Evolutionary conservation across 2,888 invertebrate genomes (phyloP).

Genomic region (Lasioglossum lativentre): DNA sequence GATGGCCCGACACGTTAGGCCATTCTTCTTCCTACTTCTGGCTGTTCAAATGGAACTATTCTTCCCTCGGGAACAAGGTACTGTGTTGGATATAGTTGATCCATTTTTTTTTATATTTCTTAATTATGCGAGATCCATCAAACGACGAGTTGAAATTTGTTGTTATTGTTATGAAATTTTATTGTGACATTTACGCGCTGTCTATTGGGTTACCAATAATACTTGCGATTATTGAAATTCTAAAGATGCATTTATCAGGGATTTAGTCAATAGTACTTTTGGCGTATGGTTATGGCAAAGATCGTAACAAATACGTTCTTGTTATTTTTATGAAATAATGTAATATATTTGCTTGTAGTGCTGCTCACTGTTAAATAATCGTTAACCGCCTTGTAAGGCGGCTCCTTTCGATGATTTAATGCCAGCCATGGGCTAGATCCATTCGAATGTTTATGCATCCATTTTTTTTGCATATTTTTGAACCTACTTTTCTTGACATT

Average conservation of each 20-base stretch:
- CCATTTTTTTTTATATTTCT: background rate
- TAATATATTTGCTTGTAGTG: background rate
- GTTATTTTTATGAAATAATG: background rate
- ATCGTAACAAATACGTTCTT: background rate
- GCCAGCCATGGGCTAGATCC: background rate
- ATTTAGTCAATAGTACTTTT: background rate
- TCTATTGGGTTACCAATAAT: background rate
- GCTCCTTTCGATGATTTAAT: background rate
- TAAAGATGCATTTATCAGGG: background rate
- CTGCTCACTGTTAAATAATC: background rate
- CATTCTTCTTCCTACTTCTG: slow-evolving; percentile 51
- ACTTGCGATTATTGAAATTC: background rate
- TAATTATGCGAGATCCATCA: no score
- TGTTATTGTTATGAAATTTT: background rate
- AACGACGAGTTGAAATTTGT: background rate
- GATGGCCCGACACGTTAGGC: slow-evolving; percentile 49
- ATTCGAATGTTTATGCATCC: background rate
- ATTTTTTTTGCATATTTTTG: background rate
- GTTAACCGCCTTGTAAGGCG: background rate
- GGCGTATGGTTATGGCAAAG: no score
- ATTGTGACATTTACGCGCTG: background rate
- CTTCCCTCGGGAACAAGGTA: slow-evolving; percentile 53
- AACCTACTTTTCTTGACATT: background rate
- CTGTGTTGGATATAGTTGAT: background rate
- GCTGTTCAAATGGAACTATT: slow-evolving; percentile 54